Evolutionary conservation across 2,113 vertebrate species (phyloP).

Genomic region (Salvator merianae): DNA sequence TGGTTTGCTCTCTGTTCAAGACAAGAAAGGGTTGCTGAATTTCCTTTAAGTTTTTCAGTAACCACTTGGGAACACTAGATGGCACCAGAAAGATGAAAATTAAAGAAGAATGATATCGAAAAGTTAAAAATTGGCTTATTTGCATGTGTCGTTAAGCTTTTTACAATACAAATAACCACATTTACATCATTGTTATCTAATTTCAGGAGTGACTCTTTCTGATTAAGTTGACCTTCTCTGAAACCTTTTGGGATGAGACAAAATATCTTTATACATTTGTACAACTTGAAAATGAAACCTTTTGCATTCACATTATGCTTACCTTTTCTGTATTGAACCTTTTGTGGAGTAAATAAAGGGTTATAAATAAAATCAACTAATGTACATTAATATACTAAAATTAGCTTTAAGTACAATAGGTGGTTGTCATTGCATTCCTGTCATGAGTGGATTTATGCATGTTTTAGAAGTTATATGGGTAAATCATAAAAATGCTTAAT

Average conservation of each 20-base stretch:
- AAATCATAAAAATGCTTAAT: constrained; percentile 27
- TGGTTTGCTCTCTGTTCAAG: background rate
- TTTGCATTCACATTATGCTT: background rate
- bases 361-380: constrained; percentile 30
- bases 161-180: constrained; percentile 54
- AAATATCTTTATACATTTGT: constrained; percentile 43
- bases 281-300: constrained; percentile 33
- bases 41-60: constrained; percentile 5
- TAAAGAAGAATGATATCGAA: background rate
- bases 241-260: constrained; percentile 29
- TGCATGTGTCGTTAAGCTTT: constrained; percentile 57
- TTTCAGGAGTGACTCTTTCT: constrained; percentile 47
- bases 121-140: background rate
- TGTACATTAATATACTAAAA: constrained; percentile 28
- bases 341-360: background rate
- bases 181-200: constrained; percentile 50
- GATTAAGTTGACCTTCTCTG: constrained; percentile 56
- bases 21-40: background rate
- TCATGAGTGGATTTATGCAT: constrained; percentile 12
- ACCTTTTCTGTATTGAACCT: background rate
- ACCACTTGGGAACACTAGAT: constrained; percentile 69
- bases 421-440: constrained; percentile 2
- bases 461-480: constrained; percentile 43
- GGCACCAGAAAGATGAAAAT: constrained; percentile 72
- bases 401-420: constrained; percentile 39